Base-by-base conservation (phyloP, 2,113 vertebrate genomes). In the Tapirus terrestris region DNA sequence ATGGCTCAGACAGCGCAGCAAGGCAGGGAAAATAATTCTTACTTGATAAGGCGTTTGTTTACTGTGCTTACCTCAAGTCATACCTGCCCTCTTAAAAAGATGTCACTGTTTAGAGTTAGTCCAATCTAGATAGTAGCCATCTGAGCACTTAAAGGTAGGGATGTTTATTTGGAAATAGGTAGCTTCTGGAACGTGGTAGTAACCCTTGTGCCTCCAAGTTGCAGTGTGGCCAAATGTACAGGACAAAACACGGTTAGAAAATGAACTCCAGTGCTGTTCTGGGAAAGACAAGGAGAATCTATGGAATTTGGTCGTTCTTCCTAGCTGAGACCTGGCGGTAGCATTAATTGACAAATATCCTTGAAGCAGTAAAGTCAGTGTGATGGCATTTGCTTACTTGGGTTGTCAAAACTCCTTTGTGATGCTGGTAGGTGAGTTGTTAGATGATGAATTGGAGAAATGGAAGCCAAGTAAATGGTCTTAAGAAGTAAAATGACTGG, bases 1-100 rank as follows among this genome's bases (percentile, higher is more conserved):
- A 88, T 87, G 75, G 65, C 29, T 90, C 45, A 79, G 60, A 90
- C 84, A 80, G 8, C 29, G 76, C 29, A 83, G 72, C 18, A 75
- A 72, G 58, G 33, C 73, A 68, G 16, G 88, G 73, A 87, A 76
- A 81, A 92, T 61, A 85, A 39, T 90, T 90, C 51, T 90, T 92
- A n/a, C 21, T 92, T 76, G n/a, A 33, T 58, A 43, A 96, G 20
- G 5, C n/a, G 9, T 27, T 68, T 81, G 5, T 61, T 80, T 79
- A 61, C 23, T 80, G 2, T 91, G 36, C 1, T 80, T 75, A 43
- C 33, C 23, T 91, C 17, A 61, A 48, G 67, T 63, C 27, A 5
- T 20, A 56, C n/a, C 48, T 81, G 27, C 20, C 29, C 48, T 82
- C 5, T 81, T 70, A 36, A 56, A 76, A 94, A 60, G 45, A 36